Evolutionary conservation across 2,888 invertebrate species (phyloP).

Genomic region (Branchellion lobata): DNA sequence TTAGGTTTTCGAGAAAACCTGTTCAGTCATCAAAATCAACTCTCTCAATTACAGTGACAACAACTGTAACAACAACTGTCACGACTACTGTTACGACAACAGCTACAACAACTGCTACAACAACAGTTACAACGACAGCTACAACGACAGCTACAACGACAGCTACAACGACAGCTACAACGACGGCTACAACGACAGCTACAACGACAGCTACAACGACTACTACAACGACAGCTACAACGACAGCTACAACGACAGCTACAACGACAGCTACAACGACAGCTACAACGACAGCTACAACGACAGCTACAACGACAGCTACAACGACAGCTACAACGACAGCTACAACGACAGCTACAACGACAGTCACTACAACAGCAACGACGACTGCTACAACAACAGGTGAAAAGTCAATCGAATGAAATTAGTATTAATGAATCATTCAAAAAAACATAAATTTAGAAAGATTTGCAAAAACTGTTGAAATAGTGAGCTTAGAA

Average conservation of each 20-base stretch:
- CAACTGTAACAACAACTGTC: not conserved
- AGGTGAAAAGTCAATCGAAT: not conserved
- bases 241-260: not conserved
- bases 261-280: not conserved
- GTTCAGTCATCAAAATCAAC: not conserved
- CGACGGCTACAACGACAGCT: not conserved
- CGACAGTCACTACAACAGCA: slow-evolving; percentile 1
- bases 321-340: not conserved
- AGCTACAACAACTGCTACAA: not conserved
- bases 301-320: not conserved
- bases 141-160: not conserved
- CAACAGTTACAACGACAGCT: not conserved
- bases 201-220: not conserved
- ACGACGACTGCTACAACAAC: not conserved
- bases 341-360: not conserved
- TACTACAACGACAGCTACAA: not conserved
- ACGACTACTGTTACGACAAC: not conserved
- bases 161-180: not conserved
- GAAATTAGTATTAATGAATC: too few species aligned
- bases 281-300: not conserved
- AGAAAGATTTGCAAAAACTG: too few species aligned
- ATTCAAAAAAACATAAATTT: too few species aligned
- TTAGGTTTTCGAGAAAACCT: not conserved
- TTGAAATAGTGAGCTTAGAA: too few species aligned
- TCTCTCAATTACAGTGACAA: not conserved